Conservation (phyloP, 2,888 invertebrate species). For the Cephonodes hylas region DNA sequence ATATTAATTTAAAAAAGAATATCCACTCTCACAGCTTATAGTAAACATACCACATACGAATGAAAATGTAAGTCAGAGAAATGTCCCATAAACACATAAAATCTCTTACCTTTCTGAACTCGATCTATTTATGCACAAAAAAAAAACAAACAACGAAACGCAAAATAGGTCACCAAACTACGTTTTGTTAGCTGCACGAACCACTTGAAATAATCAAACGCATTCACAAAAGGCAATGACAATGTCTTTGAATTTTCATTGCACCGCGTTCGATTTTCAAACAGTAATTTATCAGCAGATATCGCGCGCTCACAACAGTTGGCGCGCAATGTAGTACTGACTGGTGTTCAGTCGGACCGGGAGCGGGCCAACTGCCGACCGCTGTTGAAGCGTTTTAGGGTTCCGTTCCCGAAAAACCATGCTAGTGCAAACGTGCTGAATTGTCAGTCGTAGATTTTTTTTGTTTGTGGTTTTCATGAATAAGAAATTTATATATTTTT, state of each 20-base stretch:
- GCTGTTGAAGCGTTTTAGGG: not conserved
- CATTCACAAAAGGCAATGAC: slow-evolving; percentile 43
- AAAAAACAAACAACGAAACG: slow-evolving; percentile 32
- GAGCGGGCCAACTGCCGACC: slow-evolving; percentile 18
- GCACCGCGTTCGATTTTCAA: slow-evolving; percentile 46
- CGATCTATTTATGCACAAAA: slow-evolving; percentile 31
- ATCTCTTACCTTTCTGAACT: slow-evolving; percentile 39
- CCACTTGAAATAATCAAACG: slow-evolving; percentile 46
- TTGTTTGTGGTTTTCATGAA: not conserved
- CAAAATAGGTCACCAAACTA: slow-evolving; percentile 27
- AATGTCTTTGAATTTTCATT: slow-evolving; percentile 53
- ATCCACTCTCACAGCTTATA: no score
- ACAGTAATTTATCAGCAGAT: slow-evolving; percentile 30
- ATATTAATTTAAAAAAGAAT: no score
- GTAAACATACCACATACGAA: not conserved
- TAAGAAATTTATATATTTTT: not conserved
- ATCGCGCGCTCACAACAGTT: slow-evolving; percentile 52
- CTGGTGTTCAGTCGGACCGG: slow-evolving; percentile 29
- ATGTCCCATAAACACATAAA: not conserved
- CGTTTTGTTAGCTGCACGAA: slow-evolving; percentile 35
- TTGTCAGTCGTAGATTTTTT: not conserved
- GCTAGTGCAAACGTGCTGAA: not conserved
- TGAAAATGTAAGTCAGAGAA: not conserved
- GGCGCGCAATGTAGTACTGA: slow-evolving; percentile 65
- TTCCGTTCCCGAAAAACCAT: not conserved